These are phyloP conservation scores for Calliphora vicina DNA, from an alignment of 1,140 invertebrate genomes.

Conservation along the genomic window DNA sequence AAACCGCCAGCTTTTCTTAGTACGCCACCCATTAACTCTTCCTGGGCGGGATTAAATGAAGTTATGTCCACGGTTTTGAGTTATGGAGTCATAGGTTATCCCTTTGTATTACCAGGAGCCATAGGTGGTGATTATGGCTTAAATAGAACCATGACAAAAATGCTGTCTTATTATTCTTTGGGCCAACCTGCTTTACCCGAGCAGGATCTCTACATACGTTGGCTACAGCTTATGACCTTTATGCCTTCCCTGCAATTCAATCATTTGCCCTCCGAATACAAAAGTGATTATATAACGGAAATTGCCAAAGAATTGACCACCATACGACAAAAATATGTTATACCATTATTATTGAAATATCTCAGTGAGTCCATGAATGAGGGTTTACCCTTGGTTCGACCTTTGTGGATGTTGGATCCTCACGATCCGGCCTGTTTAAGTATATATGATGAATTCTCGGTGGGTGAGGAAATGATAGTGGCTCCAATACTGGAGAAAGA, in stretches of 20 bases:
- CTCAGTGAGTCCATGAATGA: constrained; percentile 77
- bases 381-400: constrained; percentile 85
- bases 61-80: constrained; percentile 72
- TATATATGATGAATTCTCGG: constrained; percentile 87
- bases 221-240: constrained; percentile 94
- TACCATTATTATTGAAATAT: constrained; percentile 78
- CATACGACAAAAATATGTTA: constrained; percentile 79
- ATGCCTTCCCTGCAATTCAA: constrained; percentile 92
- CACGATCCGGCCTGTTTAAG: constrained; percentile 79
- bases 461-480: constrained; percentile 90
- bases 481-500: constrained; percentile 84
- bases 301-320: constrained; percentile 78
- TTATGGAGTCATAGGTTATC: constrained; percentile 87
- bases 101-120: constrained; percentile 90
- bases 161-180: constrained; percentile 58
- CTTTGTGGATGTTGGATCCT: constrained; percentile 91
- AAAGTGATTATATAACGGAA: constrained; percentile 76
- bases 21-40: constrained; percentile 84
- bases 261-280: constrained; percentile 86
- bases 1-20: constrained; percentile 86
- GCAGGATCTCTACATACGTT: constrained; percentile 89
- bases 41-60: constrained; percentile 90
- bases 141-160: constrained; percentile 51
- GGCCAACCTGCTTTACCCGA: constrained; percentile 70
- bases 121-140: constrained; percentile 81